Percentiles rank a stretch among this genome's conserved stretches.
Conservation (phyloP, 2,113 vertebrate genomes). For the Astur gentilis region DNA sequence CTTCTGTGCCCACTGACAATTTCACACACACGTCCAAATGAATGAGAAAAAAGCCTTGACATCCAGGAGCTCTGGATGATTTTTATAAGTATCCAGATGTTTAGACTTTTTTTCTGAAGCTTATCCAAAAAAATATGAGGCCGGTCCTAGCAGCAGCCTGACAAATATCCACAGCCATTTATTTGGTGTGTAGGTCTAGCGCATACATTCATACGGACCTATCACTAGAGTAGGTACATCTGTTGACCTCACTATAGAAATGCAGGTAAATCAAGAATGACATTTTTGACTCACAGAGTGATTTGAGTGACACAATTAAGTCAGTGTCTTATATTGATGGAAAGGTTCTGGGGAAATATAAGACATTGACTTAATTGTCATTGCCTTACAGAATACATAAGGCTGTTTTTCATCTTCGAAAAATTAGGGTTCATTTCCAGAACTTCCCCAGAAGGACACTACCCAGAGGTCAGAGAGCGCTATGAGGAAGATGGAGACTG, state of each 20-base stretch:
- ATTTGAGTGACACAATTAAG: background rate
- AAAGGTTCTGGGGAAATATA: background rate
- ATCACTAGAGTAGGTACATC: background rate
- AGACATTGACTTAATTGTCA: background rate
- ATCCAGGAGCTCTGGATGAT: constrained; percentile 42
- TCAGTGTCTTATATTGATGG: background rate
- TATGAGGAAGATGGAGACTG: background rate
- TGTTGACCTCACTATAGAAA: background rate
- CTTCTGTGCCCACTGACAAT: constrained; percentile 45
- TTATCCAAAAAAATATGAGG: constrained; percentile 33
- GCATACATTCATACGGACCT: fast-evolving
- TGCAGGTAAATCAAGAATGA: background rate
- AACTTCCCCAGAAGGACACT: background rate
- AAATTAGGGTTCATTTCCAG: background rate
- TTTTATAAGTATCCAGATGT: constrained; percentile 43
- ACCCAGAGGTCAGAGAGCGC: background rate
- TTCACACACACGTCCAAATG: background rate
- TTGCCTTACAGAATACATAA: background rate
- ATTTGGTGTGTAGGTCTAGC: background rate
- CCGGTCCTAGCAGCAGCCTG: constrained; percentile 12
- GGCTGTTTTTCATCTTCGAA: background rate
- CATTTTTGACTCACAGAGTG: background rate
- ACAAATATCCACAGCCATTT: constrained; percentile 3
- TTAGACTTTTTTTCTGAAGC: constrained; percentile 26
- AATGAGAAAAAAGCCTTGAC: background rate